Base-by-base conservation (phyloP, 2,888 invertebrate genomes). In the Lepidonotus clava region DNA sequence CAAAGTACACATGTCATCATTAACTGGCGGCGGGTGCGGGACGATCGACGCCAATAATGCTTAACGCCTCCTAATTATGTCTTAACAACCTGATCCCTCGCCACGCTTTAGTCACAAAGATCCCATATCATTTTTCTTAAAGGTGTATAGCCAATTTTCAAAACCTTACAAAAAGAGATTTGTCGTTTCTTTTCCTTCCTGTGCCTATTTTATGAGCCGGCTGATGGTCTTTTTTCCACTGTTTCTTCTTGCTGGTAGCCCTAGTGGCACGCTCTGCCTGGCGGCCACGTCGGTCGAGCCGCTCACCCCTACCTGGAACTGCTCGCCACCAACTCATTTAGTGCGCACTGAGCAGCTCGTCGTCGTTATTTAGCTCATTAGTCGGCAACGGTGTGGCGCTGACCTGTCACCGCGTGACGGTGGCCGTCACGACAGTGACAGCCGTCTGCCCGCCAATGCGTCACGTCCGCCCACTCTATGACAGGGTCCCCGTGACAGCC, bases 351-450 rank as follows among this genome's bases (percentile, higher is more conserved):
- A 41, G 80, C 80, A 5, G 46, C 80, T 80, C 46, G 8, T 28
- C 46, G 80, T 28, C 80, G 41, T 80, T 51, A 80, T 80, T 80
- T 80, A 80, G 80, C 80, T 80, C 80, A 80, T 80, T 80, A 80
- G 80, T 34, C 46, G 18, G 46, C 41, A 4, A 28, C 38, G 51
- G 41, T 11, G 46, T 21, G 24, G 80, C 28, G 28, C 46, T 80
- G 46, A 80, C 80, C 80, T 80, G 80, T 80, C 80, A 80, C 80
- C 4, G 46, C 46, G 80, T 80, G 80, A 80, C 80, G 80, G 46
- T 51, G 32, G 46, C 24, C 41, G 80, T 80, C 41, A 41, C 21
- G 6, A 18, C 80, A 14, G 28, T 80, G 80, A 80, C 80, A 51
- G 80, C 51, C 80, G 40, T 18, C 41, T 14, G 24, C 5, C 14